Conservation (phyloP, 2,797 vertebrate species). For the Squalus acanthias region DNA sequence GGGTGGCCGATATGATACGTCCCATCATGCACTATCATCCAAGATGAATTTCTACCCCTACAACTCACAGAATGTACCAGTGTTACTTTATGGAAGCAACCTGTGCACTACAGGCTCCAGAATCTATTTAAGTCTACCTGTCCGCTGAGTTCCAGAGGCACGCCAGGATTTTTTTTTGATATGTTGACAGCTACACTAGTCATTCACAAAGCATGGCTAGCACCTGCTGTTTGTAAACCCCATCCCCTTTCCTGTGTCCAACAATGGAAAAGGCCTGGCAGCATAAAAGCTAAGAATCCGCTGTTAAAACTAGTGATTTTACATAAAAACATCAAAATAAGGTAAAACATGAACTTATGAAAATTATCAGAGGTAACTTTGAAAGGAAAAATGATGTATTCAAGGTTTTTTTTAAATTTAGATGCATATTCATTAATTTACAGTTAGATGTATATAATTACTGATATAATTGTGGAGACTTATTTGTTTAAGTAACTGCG, state of each 20-base stretch:
- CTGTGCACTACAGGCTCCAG: neutral
- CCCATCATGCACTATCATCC: too few relatives aligned
- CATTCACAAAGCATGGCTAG: neutral
- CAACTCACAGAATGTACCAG: neutral
- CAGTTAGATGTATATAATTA: neutral
- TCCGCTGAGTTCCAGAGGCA: neutral
- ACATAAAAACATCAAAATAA: neutral
- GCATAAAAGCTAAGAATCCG: neutral
- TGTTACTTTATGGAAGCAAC: neutral
- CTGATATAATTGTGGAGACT: neutral
- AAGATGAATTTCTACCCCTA: too few relatives aligned
- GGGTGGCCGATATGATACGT: neutral
- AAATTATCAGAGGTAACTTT: neutral
- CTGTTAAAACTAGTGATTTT: neutral
- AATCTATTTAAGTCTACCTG: neutral
- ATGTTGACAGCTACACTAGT: neutral
- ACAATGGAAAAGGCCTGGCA: neutral
- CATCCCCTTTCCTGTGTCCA: neutral
- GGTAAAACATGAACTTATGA: neutral
- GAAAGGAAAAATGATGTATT: neutral
- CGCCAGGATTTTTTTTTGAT: too few relatives aligned
- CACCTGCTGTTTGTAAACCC: neutral
- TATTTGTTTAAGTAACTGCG: neutral
- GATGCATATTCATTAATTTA: neutral
- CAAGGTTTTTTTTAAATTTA: neutral